Evolutionary conservation across 2,888 invertebrate species (phyloP), one percentile per base, ranked within the genome.

Genomic region (Drosophila mettleri): DNA sequence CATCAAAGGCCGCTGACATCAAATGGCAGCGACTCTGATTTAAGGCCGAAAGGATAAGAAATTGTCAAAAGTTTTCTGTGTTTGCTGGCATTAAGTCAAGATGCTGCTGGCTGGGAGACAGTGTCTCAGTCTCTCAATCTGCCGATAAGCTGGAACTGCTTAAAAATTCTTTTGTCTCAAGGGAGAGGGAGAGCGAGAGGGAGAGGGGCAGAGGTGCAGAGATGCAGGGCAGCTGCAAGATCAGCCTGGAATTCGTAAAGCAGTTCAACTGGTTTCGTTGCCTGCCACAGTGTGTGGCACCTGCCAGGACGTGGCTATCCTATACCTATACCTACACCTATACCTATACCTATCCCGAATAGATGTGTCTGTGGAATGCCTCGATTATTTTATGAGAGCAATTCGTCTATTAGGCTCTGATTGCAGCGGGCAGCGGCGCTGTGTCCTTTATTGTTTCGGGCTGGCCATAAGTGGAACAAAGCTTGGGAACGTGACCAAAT

Each of bases 391-490:
- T 81, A 89, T 81, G 87, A 77, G 74, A 74, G 78, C 86, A 54
- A 68, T 77, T 70, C 81, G 74, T 70, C 85, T 72, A 83, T 86
- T 80, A 81, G 74, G 12, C 63, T 49, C 72, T 77, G 85, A 89
- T 88, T 87, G 88, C 87, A 77, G 55, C 66, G 52, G 36, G 39
- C 45, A 33, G 22, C 24, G 8, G 22, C 24, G 8, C 66, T 46
- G 31, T 34, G 38, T 22, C 33, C 41, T 63, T 69, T 70, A 76
- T 66, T 78, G 69, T 67, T 59, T 45, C 24, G 31, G 45, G 22
- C 51, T n/a, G 89, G 89, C 90, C 90, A 90, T 90, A 90, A 90
- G 91, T 90, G 90, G 90, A 91, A 88, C 90, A 91, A 91, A 91
- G 91, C 91, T 90, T 77, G 79, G 62, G 80, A 88, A 91, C 90